Conservation (phyloP, 1,140 invertebrate genomes). For the Microplitis demolitor region DNA sequence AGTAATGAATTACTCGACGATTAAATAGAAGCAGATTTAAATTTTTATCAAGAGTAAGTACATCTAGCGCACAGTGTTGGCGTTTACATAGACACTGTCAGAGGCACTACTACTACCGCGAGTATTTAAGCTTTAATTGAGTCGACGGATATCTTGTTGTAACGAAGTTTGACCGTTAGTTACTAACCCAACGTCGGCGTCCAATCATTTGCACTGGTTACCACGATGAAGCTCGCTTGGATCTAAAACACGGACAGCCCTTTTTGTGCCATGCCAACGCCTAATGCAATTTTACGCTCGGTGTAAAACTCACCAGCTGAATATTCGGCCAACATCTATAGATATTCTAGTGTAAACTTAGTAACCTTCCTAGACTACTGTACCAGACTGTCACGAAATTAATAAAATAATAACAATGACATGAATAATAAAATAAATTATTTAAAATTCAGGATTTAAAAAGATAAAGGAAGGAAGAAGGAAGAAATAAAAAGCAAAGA, state of each 20-base stretch:
- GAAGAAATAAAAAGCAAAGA: no score
- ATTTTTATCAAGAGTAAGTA: no score
- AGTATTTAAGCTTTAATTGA: background rate
- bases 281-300: conserved; percentile 8
- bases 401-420: no score
- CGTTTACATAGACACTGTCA: no score
- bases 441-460: no score
- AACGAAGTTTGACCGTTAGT: conserved; percentile 1
- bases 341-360: background rate
- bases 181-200: background rate
- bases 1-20: no score
- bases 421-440: no score
- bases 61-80: no score
- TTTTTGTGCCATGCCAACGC: background rate
- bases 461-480: background rate
- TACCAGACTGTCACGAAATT: no score
- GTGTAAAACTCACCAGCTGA: background rate
- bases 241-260: background rate
- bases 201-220: background rate
- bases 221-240: background rate
- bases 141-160: background rate
- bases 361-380: no score
- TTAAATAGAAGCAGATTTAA: no score
- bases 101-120: no score
- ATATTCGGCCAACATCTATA: background rate